These are phyloP conservation scores for Lytechinus pictus DNA, from an alignment of 35 echinoderm and acorn worm species.

Conservation along the genomic window DNA sequence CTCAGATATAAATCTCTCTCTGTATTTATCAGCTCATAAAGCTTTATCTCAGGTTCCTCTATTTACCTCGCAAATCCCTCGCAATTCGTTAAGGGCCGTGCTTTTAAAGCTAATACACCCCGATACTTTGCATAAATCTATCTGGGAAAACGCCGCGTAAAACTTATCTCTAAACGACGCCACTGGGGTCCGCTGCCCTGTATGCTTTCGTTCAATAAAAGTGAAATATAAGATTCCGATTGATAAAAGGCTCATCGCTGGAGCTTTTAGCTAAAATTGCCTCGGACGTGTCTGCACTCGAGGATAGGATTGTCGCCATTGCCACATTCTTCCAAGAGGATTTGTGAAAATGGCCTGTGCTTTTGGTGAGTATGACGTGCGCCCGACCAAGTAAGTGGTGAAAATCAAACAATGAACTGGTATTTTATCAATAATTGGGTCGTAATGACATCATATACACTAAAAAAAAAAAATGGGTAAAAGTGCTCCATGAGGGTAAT, in stretches of 20 bases:
- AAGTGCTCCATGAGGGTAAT: no score
- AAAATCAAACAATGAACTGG: no score
- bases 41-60: background rate
- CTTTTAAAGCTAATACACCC: background rate
- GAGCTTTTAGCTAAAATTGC: constrained; percentile 18
- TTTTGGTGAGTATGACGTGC: no score
- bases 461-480: no score
- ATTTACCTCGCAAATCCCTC: constrained; percentile 9
- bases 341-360: no score
- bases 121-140: background rate
- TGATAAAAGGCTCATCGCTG: constrained; percentile 17
- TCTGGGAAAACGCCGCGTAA: background rate
- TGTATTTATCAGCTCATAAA: background rate
- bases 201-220: background rate
- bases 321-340: background rate
- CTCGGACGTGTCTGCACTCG: background rate
- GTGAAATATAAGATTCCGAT: constrained; percentile 13
- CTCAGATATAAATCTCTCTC: background rate
- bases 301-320: background rate
- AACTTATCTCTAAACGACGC: background rate
- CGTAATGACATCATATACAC: no score
- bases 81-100: background rate
- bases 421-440: no score
- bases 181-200: background rate
- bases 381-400: no score